Evolutionary conservation across 1,140 invertebrate genomes (phyloP).

Genomic region (Dendrolimus kikuchii): DNA sequence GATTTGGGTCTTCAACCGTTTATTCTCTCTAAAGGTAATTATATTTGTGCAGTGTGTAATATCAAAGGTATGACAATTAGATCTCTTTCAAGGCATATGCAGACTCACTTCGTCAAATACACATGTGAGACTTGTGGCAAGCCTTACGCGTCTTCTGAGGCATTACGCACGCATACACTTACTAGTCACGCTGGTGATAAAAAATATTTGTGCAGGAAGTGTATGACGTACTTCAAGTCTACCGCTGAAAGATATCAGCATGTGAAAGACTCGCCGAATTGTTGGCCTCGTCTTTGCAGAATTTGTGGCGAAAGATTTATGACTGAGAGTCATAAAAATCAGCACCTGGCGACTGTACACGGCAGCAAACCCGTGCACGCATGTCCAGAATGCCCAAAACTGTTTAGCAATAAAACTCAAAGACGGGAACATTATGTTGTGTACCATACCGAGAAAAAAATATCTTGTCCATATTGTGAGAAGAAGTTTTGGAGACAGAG

Average conservation of each 20-base stretch:
- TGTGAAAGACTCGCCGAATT: slow-evolving; percentile 15
- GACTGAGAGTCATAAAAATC: slow-evolving; percentile 20
- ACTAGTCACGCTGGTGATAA: background rate
- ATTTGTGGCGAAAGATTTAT: slow-evolving; percentile 29
- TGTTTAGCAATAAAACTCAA: slow-evolving; percentile 38
- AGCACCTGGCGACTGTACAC: slow-evolving; percentile 21
- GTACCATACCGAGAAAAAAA: slow-evolving; percentile 39
- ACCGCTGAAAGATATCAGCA: slow-evolving; percentile 24
- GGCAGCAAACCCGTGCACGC: slow-evolving; percentile 22
- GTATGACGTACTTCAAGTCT: slow-evolving; percentile 21
- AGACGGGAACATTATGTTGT: slow-evolving; percentile 43
- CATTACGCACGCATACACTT: background rate
- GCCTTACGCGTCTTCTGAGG: background rate
- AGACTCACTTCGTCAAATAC: slow-evolving; percentile 7
- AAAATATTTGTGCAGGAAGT: slow-evolving; percentile 17
- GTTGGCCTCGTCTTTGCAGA: slow-evolving; percentile 24
- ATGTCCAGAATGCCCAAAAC: slow-evolving; percentile 40
- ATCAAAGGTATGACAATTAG: no score
- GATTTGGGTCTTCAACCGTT: no score
- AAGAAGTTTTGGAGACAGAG: slow-evolving; percentile 19
- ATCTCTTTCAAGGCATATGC: background rate
- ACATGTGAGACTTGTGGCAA: slow-evolving; percentile 15
- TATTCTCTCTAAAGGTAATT: no score
- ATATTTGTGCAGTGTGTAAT: no score
- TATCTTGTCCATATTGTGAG: slow-evolving; percentile 32